Evolutionary conservation across 2,113 vertebrate genomes (phyloP), one percentile per base, ranked within the genome.

Genomic region (Terrapene triunguis): DNA sequence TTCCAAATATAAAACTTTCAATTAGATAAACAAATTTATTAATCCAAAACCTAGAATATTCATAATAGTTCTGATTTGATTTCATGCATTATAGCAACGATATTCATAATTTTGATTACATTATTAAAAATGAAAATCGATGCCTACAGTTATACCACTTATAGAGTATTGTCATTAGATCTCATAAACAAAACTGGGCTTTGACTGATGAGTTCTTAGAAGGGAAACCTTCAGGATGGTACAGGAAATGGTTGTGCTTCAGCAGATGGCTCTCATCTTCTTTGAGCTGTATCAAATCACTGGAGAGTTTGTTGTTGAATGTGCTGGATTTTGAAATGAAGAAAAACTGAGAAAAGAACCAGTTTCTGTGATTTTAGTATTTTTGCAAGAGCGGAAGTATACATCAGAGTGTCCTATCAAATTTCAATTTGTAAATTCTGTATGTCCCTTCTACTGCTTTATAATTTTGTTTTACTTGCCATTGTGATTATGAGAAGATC

Each of bases 191-290:
- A 1, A 19, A 44, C 50, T 38, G 16, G 54, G 0, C 35, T 69
- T 57, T 0, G 69, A 3, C 14, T 74, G 6, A 69, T n/a, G 32
- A 21, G 5, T 76, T 19, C 93, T 89, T 48, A 38, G 25, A 51
- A 89, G 1, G 44, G 65, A 38, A 83, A 51, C 24, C 11, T 90
- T 62, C 1, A 59, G 25, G 22, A 88, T 50, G 2, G 3, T 42
- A 29, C 11, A 87, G 53, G 6, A 62, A 38, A 84, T 62, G 82
- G 5, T 82, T 22, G 14, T 85, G 8, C 89, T 93, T 97, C 97
- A 96, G 84, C 19, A 97, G 96, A 91, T 95, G 95, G 95, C 96
- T 93, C 85, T 97, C 89, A 17, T 0, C 59, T 93, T 82, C 96
- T 97, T 95, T 2, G 32, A 92, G 79, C 92, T 81, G 82, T 42